Evolutionary conservation across 2,797 vertebrate species (phyloP), one percentile per base, ranked within the genome.

Genomic region (Myotis findleyi): DNA sequence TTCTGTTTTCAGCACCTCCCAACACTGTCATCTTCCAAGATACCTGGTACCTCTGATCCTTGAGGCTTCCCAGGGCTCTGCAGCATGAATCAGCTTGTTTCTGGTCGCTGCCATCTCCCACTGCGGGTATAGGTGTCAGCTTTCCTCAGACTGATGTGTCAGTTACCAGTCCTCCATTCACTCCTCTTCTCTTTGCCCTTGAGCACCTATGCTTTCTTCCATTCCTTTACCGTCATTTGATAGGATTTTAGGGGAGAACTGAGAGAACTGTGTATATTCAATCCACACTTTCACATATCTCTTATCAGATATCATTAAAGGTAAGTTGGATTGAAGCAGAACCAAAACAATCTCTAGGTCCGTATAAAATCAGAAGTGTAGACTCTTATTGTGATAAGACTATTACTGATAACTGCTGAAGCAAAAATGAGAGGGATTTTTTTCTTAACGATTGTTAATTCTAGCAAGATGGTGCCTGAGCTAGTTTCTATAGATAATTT

Each of bases 1-100:
- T 77, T 72, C 47, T 49, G 30, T 66, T 66, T 69, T 80, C 25
- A 89, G 36, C 27, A 16, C 53, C 49, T 73, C 66, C 18, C 55
- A 14, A 53, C 23, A 33, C 72, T 76, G 30, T 66, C 33, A 11
- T 89, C 76, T 75, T 91, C 41, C 90, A 7, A 59, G 57, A 47
- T 71, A 69, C 41, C 21, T 53, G 68, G 17, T 10, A 11, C 10
- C 30, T 55, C 20, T 20, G 47, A 38, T 80, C 41, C 85, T 38
- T 20, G 27, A 75, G 82, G 14, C 62, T 55, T 66, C 27, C 64
- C 55, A 18, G 86, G 55, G 38, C 27, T 79, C 86, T 55, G 82
- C 80, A 95, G 92, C 20, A 5, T 81, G 84, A 96, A 8, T 94
- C 95, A 95, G 89, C 95, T 83, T 27, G 23, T 51, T 77, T 68